Evolutionary conservation across 2,113 vertebrate genomes (phyloP), one percentile per base, ranked within the genome.

Genomic region (Rattus norvegicus): DNA sequence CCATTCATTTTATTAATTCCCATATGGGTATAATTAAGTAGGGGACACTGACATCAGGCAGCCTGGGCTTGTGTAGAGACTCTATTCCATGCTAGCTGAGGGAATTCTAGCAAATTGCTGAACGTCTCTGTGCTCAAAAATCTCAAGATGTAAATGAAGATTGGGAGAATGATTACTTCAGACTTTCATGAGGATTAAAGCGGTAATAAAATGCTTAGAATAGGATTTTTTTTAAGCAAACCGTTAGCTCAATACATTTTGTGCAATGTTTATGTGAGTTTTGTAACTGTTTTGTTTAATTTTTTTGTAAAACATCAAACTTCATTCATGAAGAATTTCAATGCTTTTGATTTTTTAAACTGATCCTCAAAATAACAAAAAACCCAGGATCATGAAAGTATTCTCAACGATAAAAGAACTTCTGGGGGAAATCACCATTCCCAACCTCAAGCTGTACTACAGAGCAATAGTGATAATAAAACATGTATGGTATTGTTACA

Each of bases 181-280:
- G n/a, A 19, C 9, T 86, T 93, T 89, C 5, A 28, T 73, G 39
- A 91, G 52, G 70, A 75, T 52, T 91, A 90, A 94, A 91, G 10
- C 59, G 3, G 47, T 10, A 93, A 52, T 73, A 59, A 85, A 90
- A 52, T 80, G 5, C 20, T 81, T 86, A 43, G 22, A 63, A 24
- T 79, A 70, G 13, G 54, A 12, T 56, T 56, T 67, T 85, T 8
- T 28, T 81, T 36, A 59, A 81, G 59, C 26, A 59, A 54, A 54
- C 28, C 56, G 81, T 47, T 4, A 73, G 47, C 11, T 73, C 12
- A 63, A 16, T n/a, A 72, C 61, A 80, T 56, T 43, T 76, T 91
- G 49, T 69, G 47, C 61, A 52, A 52, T 88, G 39, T 86, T 61
- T 49, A n/a, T 85, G 69, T 94, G 52, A 54, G 7, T 54, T 7